Conservation (phyloP, 2,113 vertebrate species). For the Sebastes fasciatus region DNA sequence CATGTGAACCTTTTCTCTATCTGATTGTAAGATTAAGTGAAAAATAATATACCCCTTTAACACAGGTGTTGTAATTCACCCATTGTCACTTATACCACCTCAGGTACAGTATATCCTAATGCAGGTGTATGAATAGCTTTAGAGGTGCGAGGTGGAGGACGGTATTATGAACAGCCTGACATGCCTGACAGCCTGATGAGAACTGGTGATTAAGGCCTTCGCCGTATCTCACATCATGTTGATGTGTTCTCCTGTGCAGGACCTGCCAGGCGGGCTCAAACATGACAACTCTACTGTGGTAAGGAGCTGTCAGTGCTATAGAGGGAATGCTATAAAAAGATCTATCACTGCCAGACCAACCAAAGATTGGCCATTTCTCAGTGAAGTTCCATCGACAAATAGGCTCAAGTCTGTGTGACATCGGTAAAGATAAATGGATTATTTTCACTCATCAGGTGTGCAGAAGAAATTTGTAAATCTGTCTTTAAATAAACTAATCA, state of each 20-base stretch:
- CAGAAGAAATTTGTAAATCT: not conserved
- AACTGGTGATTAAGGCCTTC: slow-evolving; percentile 63
- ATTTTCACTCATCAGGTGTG: not conserved
- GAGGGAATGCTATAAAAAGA: slow-evolving; percentile 69
- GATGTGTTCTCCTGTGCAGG: slow-evolving; percentile 60
- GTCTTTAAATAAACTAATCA: not conserved
- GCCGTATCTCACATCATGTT: slow-evolving; percentile 54
- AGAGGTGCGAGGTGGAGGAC: slow-evolving; percentile 4
- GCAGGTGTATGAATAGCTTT: slow-evolving; percentile 28
- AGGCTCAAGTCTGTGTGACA: slow-evolving; percentile 28
- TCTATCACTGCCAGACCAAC: slow-evolving; percentile 57
- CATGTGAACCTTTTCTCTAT: not conserved
- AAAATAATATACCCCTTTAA: not conserved
- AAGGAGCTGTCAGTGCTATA: slow-evolving; percentile 66
- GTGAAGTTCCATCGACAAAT: slow-evolving; percentile 50
- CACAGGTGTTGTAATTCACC: not conserved
- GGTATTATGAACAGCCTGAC: slow-evolving; percentile 48
- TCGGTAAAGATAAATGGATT: not conserved
- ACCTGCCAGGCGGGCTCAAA: slow-evolving; percentile 63
- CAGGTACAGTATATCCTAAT: slow-evolving; percentile 15
- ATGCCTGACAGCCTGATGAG: slow-evolving; percentile 64
- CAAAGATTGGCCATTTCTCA: slow-evolving; percentile 42
- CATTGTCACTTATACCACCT: not conserved
- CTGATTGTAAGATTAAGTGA: not conserved
- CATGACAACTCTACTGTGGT: slow-evolving; percentile 62